Percentiles rank a stretch among this genome's conserved stretches.
Evolutionary conservation across 53 echinoderm and acorn worm species (phyloP).

Genomic region (Arbacia lixula): DNA sequence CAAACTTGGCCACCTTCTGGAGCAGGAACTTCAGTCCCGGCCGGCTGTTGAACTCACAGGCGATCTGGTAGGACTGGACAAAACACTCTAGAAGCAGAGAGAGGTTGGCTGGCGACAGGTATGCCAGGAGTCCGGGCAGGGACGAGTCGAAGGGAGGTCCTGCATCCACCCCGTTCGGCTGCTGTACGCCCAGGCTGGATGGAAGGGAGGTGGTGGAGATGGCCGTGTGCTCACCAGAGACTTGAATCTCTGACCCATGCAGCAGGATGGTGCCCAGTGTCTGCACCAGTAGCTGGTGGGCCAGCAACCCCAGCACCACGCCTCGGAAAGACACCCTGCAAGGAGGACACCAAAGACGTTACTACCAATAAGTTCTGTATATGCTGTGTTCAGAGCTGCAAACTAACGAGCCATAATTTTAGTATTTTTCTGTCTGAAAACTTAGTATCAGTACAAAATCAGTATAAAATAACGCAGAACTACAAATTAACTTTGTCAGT

Average conservation of each 20-base stretch:
- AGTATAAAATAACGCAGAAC: too few species aligned
- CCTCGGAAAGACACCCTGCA: constrained; percentile 91
- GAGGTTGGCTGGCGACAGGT: constrained; percentile 91
- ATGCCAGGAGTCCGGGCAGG: constrained; percentile 94
- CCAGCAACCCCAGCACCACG: constrained; percentile 90
- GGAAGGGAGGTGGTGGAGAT: constrained; percentile 68
- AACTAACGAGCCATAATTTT: too few species aligned
- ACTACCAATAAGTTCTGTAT: too few species aligned
- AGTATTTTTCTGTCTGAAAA: too few species aligned
- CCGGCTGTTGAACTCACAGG: constrained; percentile 94
- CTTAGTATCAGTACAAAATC: too few species aligned
- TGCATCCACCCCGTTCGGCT: constrained; percentile 22
- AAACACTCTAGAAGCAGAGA: constrained; percentile 95
- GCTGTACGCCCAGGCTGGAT: constrained; percentile 59
- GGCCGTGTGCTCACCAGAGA: constrained; percentile 74
- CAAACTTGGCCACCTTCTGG: constrained; percentile 98
- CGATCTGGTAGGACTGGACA: constrained; percentile 93
- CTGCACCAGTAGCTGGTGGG: constrained; percentile 95
- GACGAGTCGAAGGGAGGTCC: constrained; percentile 65
- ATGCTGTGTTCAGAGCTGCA: too few species aligned
- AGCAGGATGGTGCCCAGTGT: constrained; percentile 96
- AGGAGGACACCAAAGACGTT: not conserved
- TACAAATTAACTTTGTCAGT: too few species aligned
- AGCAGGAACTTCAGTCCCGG: constrained; percentile 98
- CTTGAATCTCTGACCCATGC: constrained; percentile 90